Percentiles rank a stretch among this genome's conserved stretches.
Conservation (phyloP, 2,113 vertebrate genomes). For the Hucho hucho region DNA sequence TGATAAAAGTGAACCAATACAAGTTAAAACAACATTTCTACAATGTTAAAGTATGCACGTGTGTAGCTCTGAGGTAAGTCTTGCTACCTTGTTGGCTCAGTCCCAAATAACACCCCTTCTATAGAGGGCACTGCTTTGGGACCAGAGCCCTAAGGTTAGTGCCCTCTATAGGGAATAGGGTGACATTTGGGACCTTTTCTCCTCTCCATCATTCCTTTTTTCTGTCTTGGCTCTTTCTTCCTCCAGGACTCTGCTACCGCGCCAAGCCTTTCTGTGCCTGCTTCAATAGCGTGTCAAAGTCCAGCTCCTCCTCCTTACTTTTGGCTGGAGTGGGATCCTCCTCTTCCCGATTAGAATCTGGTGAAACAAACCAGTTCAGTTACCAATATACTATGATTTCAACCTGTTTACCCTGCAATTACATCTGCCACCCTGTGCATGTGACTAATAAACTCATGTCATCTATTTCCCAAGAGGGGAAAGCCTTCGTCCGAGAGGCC, state of each 20-base stretch:
- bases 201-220: neutral
- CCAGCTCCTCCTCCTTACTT: slow-evolving; percentile 82
- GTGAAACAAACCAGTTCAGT: slow-evolving; percentile 24
- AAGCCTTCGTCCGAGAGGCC: neutral
- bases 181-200: no score
- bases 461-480: no score
- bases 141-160: no score
- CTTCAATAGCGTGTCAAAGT: slow-evolving; percentile 92
- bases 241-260: slow-evolving; percentile 73
- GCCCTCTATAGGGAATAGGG: no score
- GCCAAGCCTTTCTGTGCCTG: slow-evolving; percentile 85
- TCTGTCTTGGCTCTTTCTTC: neutral
- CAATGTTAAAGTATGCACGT: slow-evolving; percentile 20
- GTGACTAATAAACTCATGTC: no score
- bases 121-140: no score
- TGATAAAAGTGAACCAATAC: neutral
- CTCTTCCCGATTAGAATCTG: slow-evolving; percentile 86
- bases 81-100: neutral
- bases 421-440: no score
- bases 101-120: no score
- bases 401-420: no score
- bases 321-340: slow-evolving; percentile 74
- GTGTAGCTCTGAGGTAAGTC: slow-evolving; percentile 46
- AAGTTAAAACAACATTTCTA: slow-evolving; percentile 25
- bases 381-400: neutral